Percentiles rank a stretch among this genome's conserved stretches.
These are phyloP conservation scores for Mylabris phalerata DNA, from an alignment of 1,140 invertebrate species.

Conservation along the genomic window DNA sequence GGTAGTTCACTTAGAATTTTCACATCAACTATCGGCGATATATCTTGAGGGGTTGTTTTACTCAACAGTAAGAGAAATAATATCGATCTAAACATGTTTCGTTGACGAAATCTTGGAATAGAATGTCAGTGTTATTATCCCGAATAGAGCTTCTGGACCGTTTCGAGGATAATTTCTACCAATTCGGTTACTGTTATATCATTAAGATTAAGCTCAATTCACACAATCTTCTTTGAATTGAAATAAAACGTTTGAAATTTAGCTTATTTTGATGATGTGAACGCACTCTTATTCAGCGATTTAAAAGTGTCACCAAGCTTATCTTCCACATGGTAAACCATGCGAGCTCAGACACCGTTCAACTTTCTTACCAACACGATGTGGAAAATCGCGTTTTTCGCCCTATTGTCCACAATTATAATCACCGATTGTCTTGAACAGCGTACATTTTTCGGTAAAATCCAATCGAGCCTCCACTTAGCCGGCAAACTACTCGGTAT, in stretches of 20 bases:
- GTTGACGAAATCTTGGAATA: not conserved
- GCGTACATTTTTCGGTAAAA: conserved; percentile 50
- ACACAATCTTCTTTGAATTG: not conserved
- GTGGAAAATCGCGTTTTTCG: not conserved
- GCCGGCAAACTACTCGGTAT: conserved; percentile 54
- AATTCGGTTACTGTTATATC: too few relatives aligned
- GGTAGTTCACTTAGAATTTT: conserved; percentile 49
- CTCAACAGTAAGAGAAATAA: not conserved
- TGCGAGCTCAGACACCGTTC: conserved; percentile 6
- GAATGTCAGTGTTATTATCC: not conserved
- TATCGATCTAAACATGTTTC: not conserved
- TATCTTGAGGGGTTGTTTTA: conserved; percentile 10
- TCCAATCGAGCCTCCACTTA: conserved; percentile 53
- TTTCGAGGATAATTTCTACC: not conserved
- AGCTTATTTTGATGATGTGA: too few relatives aligned
- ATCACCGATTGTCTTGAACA: conserved; percentile 2
- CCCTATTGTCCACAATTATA: not conserved
- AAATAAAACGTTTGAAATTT: too few relatives aligned
- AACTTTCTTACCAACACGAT: conserved; percentile 1
- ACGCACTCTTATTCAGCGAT: not conserved
- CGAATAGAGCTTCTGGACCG: not conserved
- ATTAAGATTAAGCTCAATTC: not conserved
- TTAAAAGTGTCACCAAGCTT: not conserved
- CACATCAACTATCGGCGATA: conserved; percentile 36
- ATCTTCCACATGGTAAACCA: conserved; percentile 10